A percentile compares a stretch with the other conserved stretches of the same genome.
phyloP scores from a whole-genome alignment of 2,797 vertebrate species.

The Tiaroga cobitis region DNA sequence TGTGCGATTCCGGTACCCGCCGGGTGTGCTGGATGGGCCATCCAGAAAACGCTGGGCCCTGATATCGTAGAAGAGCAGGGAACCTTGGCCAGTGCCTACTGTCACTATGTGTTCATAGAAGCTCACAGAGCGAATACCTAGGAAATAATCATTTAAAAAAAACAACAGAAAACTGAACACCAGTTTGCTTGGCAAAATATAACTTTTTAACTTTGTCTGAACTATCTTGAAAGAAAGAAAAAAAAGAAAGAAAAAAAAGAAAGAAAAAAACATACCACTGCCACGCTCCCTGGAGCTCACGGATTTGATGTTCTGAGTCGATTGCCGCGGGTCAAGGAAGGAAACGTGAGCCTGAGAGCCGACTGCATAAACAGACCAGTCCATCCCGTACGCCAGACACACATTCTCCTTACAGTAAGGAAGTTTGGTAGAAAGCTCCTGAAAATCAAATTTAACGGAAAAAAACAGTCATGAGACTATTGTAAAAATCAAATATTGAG shows the following conservation, averaged over 20 bases:
- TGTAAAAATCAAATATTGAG: neutral
- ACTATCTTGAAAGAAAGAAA: too few relatives aligned
- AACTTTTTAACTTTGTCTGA: neutral
- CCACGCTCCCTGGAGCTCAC: slow-evolving; percentile 94
- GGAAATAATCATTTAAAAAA: neutral
- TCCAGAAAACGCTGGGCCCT: slow-evolving; percentile 95
- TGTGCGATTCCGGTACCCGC: slow-evolving; percentile 80
- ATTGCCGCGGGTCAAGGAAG: slow-evolving; percentile 95
- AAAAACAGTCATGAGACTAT: neutral
- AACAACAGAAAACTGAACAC: neutral
- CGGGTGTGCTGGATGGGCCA: slow-evolving; percentile 74
- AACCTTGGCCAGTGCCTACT: slow-evolving; percentile 96
- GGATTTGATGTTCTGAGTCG: slow-evolving; percentile 89
- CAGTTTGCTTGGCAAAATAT: neutral
- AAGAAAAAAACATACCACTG: slow-evolving; percentile 79
- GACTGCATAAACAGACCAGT: slow-evolving; percentile 97
- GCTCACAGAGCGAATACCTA: slow-evolving; percentile 97
- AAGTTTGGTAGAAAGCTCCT: slow-evolving; percentile 96
- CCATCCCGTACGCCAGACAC: slow-evolving; percentile 94
- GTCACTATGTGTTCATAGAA: slow-evolving; percentile 99
- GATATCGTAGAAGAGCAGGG: slow-evolving; percentile 95
- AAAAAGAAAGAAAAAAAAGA: too few relatives aligned
- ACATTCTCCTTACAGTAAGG: slow-evolving; percentile 98
- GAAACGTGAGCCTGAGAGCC: slow-evolving; percentile 98
- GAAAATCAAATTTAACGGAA: slow-evolving; percentile 36